Base-by-base conservation (phyloP, 2,888 invertebrate species). In the Pyrochroa serraticornis region DNA sequence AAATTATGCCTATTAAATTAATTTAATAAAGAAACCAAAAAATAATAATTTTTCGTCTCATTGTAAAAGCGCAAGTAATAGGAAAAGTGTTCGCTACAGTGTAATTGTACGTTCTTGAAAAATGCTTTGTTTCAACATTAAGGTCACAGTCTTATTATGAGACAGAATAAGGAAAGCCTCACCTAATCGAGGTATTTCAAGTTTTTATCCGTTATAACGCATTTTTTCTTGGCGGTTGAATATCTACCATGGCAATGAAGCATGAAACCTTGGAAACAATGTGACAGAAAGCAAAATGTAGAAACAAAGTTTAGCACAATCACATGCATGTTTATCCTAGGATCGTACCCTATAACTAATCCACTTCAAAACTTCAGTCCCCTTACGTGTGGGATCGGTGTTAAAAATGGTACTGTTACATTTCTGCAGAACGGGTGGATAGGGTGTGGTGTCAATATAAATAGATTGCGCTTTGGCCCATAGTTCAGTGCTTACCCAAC, bases 221-320 rank as follows among this genome's bases (percentile, higher is more conserved):
- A 67, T 75, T 73, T 74, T 70, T 66, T 32, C 36, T 34, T 45
- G 30, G 44, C 38, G 49, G 39, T 49, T 72, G 74, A 76, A 75
- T 76, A 75, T 74, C 76, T 75, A 72, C 76, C 77, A 72, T 78
- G 77, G 76, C 77, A 78, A 77, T 78, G 78, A 77, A 74, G 75
- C 71, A 67, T 63, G 58, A 53, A 75, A 75, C 77, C 78, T 77
- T 78, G 77, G 72, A 64, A 63, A 65, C 68, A 74, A 71, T 75
- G 75, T 71, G 75, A 77, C 75, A 76, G 74, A 73, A 71, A 68
- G 68, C 61, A 63, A 66, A 65, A 59, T 42, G 22, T 22, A 5
- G 57, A 64, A 66, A 67, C 65, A 67, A 56, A 67, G 62, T 67
- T 63, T 64, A 55, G 67, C 58, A 60, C 61, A 44, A 49, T 56